Conservation (phyloP, 2,888 invertebrate genomes). For the Catocala sponsa region DNA sequence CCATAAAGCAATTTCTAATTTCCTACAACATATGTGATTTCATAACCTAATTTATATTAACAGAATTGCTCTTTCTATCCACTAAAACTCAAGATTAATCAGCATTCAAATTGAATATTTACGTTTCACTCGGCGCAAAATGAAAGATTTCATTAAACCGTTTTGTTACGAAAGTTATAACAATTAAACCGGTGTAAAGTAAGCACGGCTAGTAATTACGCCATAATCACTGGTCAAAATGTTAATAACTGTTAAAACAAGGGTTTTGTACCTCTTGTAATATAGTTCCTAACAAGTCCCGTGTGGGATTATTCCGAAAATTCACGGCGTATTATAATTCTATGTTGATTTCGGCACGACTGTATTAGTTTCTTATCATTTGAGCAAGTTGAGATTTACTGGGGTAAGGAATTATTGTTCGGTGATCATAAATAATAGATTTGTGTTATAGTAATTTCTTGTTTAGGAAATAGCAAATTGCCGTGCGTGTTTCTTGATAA, state of each 20-base stretch:
- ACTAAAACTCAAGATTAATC: slow-evolving; percentile 22
- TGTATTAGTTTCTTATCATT: slow-evolving; percentile 34
- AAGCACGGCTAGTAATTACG: slow-evolving; percentile 50
- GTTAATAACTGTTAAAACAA: slow-evolving; percentile 55
- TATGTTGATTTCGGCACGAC: slow-evolving; percentile 36
- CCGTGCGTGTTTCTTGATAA: slow-evolving; percentile 9
- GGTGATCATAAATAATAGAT: slow-evolving; percentile 7
- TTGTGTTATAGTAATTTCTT: slow-evolving; percentile 1
- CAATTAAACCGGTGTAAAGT: slow-evolving; percentile 52
- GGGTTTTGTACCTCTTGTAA: slow-evolving; percentile 45
- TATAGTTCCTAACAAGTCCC: slow-evolving; percentile 45
- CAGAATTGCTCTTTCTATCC: slow-evolving; percentile 6
- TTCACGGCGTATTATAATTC: slow-evolving; percentile 44
- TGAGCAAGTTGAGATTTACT: slow-evolving; percentile 12
- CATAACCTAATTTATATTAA: background rate
- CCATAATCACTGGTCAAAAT: slow-evolving; percentile 56
- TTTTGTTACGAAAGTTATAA: slow-evolving; percentile 53
- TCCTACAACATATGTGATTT: background rate
- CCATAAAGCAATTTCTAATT: too few relatives aligned
- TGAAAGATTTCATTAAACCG: slow-evolving; percentile 45
- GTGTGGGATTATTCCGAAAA: slow-evolving; percentile 45
- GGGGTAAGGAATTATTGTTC: slow-evolving; percentile 1
- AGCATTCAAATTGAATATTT: slow-evolving; percentile 26
- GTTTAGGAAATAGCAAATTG: slow-evolving; percentile 5
- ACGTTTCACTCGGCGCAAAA: slow-evolving; percentile 23